Evolutionary conservation across 2,113 vertebrate species (phyloP), one percentile per base, ranked within the genome.

Genomic region (Charadrius vociferus): DNA sequence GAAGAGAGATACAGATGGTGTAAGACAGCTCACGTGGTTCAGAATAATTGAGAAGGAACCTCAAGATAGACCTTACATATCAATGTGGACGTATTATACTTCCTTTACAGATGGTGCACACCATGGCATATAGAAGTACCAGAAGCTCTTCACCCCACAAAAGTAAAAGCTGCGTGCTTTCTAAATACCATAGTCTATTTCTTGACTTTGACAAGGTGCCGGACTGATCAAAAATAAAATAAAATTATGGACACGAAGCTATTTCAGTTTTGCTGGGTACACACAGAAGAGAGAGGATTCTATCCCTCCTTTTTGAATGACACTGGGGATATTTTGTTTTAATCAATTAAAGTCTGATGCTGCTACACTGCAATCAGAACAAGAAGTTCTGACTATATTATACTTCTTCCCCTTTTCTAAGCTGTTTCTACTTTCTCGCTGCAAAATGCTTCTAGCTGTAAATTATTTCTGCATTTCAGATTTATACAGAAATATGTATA

Each of bases 401-500:
- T 53, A 58, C 7, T 67, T 93, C 23, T 9, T 32, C 26, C 19
- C 39, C 16, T 95, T 89, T 94, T 52, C 30, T 47, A 91, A 96
- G 73, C 49, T 24, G 13, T 81, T 97, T 80, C 59, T 95, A 36
- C 41, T 93, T 62, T 88, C 92, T 93, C 4, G 4, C 72, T 90
- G 65, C 62, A 92, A 98, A 86, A 92, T 86, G 55, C 66, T 98
- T 96, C 65, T 43, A 94, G 75, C 89, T 97, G 79, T 86, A 96
- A 95, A 94, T 94, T 89, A 88, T 92, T 95, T 75, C 83, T 81
- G 78, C 58, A 81, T 94, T 96, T 95, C 90, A 92, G 81, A 97
- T 95, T 97, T 81, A 95, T 81, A 95, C 67, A 93, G 93, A 96
- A 95, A 93, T 95, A 96, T 50, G 36, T 95, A 88, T 90, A 97